Evolutionary conservation across 2,113 vertebrate species (phyloP).

Genomic region (Casuarius casuarius): DNA sequence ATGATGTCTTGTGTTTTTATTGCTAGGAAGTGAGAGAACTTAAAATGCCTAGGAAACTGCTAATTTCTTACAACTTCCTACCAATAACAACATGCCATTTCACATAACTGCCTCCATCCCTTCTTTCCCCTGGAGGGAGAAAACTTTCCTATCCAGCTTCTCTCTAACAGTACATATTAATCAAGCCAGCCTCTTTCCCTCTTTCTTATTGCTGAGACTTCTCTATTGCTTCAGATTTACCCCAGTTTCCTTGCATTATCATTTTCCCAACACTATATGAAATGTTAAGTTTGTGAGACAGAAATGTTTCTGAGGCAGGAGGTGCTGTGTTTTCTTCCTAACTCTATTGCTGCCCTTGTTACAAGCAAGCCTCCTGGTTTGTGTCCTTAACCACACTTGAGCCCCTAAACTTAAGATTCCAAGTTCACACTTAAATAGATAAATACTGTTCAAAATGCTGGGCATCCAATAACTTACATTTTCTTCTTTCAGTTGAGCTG

Average conservation of each 20-base stretch:
- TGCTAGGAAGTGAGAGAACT: neutral
- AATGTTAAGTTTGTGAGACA: neutral
- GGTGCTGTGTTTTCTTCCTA: neutral
- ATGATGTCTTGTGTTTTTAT: neutral
- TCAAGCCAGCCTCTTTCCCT: neutral
- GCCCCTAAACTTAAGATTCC: neutral
- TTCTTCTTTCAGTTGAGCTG: neutral
- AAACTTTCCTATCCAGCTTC: neutral
- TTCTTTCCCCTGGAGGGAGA: neutral
- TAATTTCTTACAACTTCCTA: neutral
- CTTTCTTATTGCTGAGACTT: neutral
- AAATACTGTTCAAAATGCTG: neutral
- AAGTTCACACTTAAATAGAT: neutral
- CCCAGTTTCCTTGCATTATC: neutral
- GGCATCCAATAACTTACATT: neutral
- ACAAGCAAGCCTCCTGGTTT: neutral
- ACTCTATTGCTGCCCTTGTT: neutral
- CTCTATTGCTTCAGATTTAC: neutral
- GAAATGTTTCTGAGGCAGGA: neutral
- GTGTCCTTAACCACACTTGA: neutral
- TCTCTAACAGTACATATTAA: neutral
- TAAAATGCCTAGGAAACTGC: neutral
- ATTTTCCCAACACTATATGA: neutral
- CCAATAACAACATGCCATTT: neutral
- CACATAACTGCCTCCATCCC: neutral